Evolutionary conservation across 2,113 vertebrate species (phyloP), one percentile per base, ranked within the genome.

Genomic region (Columba janthina): DNA sequence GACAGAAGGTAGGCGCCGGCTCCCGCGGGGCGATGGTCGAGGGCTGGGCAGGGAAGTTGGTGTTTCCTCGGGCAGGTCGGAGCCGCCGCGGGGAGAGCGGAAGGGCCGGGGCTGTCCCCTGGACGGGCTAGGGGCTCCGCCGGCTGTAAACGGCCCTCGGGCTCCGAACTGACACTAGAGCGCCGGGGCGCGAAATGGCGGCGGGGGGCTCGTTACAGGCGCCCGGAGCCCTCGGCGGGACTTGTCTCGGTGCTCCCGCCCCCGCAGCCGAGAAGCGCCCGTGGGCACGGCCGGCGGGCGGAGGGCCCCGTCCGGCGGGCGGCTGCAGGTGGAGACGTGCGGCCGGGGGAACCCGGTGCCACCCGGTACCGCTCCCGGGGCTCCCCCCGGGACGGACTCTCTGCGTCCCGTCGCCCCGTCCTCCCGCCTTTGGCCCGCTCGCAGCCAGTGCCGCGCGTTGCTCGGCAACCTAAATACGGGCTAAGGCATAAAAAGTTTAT

Each of bases 1-100:
- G 98, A 99, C 94, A 98, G 98, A 90, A 98, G 99, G 99, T 99
- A 98, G 98, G 94, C 20, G 44, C 76, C 34, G 67, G 42, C 40
- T 48, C 18, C 42, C 50, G 60, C 65, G 26, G 81, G 57, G 51
- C 11, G 31, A 20, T 56, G 24, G 32, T 12, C 25, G 28, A 53
- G 17, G 46, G 61, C 48, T 25, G 46, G 48, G 65, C 40, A 3
- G 72, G 36, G 20, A 17, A 5, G 18, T 3, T 20, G 22, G 31
- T 11, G 69, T 42, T 80, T 17, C 51, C 38, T 16, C 31, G 28
- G 58, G n/a, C 28, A 15, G 50, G 57, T 58, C 14, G 50, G 77
- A 82, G 31, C 12, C 19, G 12, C 32, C 5, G 21, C 24, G 21
- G 65, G 40, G 65, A 22, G n/a, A 65, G 26, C 57, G 51, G 40